Evolutionary conservation across 1,140 invertebrate genomes (phyloP), one percentile per base, ranked within the genome.

Genomic region (Aporrectodea caliginosa): DNA sequence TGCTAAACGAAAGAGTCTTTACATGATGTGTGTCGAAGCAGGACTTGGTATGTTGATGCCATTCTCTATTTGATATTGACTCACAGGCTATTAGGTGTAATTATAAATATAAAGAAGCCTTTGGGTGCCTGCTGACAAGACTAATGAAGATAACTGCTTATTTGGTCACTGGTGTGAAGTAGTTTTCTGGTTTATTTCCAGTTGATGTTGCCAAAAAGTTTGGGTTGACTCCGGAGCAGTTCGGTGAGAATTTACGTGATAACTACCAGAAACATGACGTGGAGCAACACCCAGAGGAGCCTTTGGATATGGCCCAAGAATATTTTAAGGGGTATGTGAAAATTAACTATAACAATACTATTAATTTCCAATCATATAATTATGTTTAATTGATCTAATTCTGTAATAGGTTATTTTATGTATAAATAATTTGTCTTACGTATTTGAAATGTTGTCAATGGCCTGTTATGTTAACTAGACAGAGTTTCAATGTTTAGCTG

Each of bases 241-340:
- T 98, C 88, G 97, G 95, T 1, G 96, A 99, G 89, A 99, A 99
- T 89, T 88, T 99, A 0, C 91, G 95, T 0, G 97, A 98, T 85
- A 97, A 97, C 86, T 99, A 98, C 89, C 94, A 96, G 85, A 91
- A 95, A n/a, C 94, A 98, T 87, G 97, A 99, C 85, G 94, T 99
- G 1, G 95, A 98, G 73, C 96, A 98, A 88, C 94, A 94, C 82
- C 90, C 92, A 0, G 90, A 92, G 1, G 92, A 95, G 81, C 95
- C 96, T 0, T 83, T 90, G 14, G 93, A 94, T 80, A 88, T 95
- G 29, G 95, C 96, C 0, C 92, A 92, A 80, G 93, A 93, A 85
- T 95, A 91, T 88, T 86, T 91, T 79, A 91, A 86, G 85, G 89
- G 81, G 87, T 88, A 76, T 78, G 81, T 32, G 16, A n/a, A n/a